Evolutionary conservation across 1,140 invertebrate species (phyloP), one percentile per base, ranked within the genome.

Genomic region (Ceratina japonica): DNA sequence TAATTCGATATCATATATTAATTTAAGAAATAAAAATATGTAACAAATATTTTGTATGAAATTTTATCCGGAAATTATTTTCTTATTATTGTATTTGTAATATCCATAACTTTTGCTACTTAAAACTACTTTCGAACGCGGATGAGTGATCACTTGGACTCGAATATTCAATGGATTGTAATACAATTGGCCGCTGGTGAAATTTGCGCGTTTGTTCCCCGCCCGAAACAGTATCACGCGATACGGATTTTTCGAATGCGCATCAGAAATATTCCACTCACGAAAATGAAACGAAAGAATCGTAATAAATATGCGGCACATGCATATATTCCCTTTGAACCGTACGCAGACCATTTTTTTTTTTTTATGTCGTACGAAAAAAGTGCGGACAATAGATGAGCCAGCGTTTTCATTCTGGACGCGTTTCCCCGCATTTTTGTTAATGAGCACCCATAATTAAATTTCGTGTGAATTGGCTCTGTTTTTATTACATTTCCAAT

Each of bases 371-470:
- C 65, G 7, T 4, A 68, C 20, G 22, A 15, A 18, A 31, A 31
- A 52, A 66, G 49, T 51, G 15, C 20, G 44, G 44, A 52, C 44
- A 68, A 68, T 52, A 52, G 51, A 13, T 24, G 22, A 12, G 22
- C 15, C 24, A 44, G 1, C 8, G 22, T 68, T 54, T 27, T 69
- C 24, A 27, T 69, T 54, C 49, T 8, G 7, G n/a, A 54, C 66
- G 24, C 15, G 22, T 68, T 52, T 22, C 8, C 13, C 15, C 7
- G 44, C 20, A 20, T 66, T 51, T 51, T 15, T 44, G 1, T 66
- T 66, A 51, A 66, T 8, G 64, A 66, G 20, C 64, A 51, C 15
- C 44, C 20, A 49, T 51, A 66, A 66, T 66, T 51, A 24, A 66
- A 51, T 51, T 66, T 13, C 20, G 15, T 18, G 20, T 10, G 37